phyloP scores from a whole-genome alignment of 2,888 invertebrate species.

The Noctuana brunneofusca region DNA sequence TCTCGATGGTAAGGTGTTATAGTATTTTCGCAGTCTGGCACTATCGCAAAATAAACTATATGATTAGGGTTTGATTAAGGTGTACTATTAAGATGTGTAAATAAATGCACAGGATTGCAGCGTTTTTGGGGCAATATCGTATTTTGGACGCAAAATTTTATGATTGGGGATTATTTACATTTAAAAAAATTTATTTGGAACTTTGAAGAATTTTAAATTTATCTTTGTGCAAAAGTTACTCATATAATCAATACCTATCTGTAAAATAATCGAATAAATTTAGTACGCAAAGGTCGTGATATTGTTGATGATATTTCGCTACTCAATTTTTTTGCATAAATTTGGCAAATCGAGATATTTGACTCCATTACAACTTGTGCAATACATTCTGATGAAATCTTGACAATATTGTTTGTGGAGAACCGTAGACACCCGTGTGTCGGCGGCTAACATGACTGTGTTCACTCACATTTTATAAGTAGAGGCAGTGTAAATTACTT shows the following conservation, averaged over 20 bases:
- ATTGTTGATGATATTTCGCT: neutral
- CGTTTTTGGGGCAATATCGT: constrained; percentile 40
- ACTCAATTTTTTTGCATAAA: neutral
- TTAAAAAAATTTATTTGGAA: constrained; percentile 25
- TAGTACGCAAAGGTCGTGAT: constrained; percentile 9
- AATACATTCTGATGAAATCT: constrained; percentile 11
- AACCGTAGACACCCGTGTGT: neutral
- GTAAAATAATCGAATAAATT: constrained; percentile 19
- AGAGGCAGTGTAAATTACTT: constrained; percentile 30
- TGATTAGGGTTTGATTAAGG: constrained; percentile 63
- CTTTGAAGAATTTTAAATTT: constrained; percentile 16
- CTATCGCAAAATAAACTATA: constrained; percentile 67
- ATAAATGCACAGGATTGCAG: constrained; percentile 68
- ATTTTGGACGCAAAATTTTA: constrained; percentile 29
- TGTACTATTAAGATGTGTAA: constrained; percentile 75
- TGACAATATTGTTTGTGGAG: constrained; percentile 12
- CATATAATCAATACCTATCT: constrained; percentile 10
- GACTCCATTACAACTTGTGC: constrained; percentile 25
- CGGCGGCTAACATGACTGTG: constrained; percentile 4
- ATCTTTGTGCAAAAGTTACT: constrained; percentile 12
- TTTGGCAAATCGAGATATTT: neutral
- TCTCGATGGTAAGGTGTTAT: constrained; percentile 54
- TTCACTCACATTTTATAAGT: constrained; percentile 36
- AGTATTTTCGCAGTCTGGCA: constrained; percentile 64
- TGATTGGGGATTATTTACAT: too few species aligned